Base-by-base conservation (phyloP, 2,888 invertebrate species). In the Erynnis tages region DNA sequence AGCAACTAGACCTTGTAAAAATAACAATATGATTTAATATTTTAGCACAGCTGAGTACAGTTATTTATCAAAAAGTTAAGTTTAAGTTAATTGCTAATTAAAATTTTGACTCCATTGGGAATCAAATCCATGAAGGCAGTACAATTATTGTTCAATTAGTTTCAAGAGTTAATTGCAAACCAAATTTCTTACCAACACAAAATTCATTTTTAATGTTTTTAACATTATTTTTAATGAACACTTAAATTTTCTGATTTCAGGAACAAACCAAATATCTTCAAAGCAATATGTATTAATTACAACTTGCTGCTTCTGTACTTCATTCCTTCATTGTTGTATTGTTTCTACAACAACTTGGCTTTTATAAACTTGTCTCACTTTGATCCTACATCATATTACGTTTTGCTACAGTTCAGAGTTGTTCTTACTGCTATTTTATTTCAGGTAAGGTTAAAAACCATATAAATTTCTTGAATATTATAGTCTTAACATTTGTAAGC, bases 311-410 rank as follows among this genome's bases (percentile, higher is more conserved):
- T 94, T 49, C 76, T 96, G 35, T 98, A 98, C 75, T 95, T 97
- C 82, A 93, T 98, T 58, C 98, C 98, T 32, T 95, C 98, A 0
- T 91, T 96, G 67, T 83, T 98, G 47, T 98, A 98, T 76, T 98
- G 97, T 69, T 90, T 98, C 45, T 98, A 98, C 90, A 98, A 98
- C 76, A 98, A 98, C 87, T 91, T 98, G 68, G 93, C 97, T 21
- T 98, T 97, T 83, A 90, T 96, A 45, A 98, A 98, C 88, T 90
- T 98, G 65, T 94, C 96, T 7, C 93, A 93, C 47, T 98, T 97
- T 83, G 98, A 98, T 79, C 98, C 98, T 0, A 98, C 98, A 0
- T 97, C 98, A 0, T 98, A 98, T 76, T 97, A 95, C 78, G 90
- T 98, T 52, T 81, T 98, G 34, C 88, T 98, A 4, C 98, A 98